Percentiles rank a stretch among this genome's conserved stretches.
These are phyloP conservation scores for Alligator sinensis DNA, from an alignment of 2,113 vertebrate genomes.

Conservation along the genomic window DNA sequence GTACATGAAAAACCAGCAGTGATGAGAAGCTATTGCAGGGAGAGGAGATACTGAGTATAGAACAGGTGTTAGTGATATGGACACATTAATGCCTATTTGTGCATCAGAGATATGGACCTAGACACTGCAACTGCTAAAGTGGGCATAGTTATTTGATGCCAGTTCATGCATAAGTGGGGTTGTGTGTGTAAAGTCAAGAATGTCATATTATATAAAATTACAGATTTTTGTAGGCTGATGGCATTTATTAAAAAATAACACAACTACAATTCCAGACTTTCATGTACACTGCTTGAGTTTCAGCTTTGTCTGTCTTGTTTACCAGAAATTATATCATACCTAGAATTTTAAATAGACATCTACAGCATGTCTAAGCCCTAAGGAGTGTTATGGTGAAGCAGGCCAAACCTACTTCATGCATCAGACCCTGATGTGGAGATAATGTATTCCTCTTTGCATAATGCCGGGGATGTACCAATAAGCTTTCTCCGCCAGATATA, in stretches of 20 bases:
- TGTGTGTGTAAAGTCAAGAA: not conserved
- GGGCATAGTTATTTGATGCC: not conserved
- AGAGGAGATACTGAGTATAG: constrained; percentile 50
- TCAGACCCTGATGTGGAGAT: too few species aligned
- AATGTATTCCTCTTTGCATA: too few species aligned
- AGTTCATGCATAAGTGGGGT: not conserved
- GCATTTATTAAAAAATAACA: constrained; percentile 14
- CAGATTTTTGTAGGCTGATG: not conserved
- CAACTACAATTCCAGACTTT: not conserved
- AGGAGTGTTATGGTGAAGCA: too few species aligned
- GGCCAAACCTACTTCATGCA: too few species aligned
- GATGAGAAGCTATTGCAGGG: constrained; percentile 33
- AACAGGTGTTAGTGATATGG: constrained; percentile 21
- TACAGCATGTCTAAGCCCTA: too few species aligned
- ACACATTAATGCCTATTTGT: not conserved
- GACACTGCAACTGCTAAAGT: not conserved
- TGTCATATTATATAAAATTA: not conserved
- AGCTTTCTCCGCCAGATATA: too few species aligned
- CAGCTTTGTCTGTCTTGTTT: not conserved
- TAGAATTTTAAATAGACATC: not conserved
- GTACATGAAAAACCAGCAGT: not conserved
- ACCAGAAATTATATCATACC: not conserved
- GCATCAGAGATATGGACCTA: not conserved
- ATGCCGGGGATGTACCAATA: too few species aligned
- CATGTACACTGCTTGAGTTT: not conserved